Percentiles rank a stretch among this genome's conserved stretches.
Evolutionary conservation across 2,113 vertebrate species (phyloP).

Genomic region (Ochotona curzoniae): DNA sequence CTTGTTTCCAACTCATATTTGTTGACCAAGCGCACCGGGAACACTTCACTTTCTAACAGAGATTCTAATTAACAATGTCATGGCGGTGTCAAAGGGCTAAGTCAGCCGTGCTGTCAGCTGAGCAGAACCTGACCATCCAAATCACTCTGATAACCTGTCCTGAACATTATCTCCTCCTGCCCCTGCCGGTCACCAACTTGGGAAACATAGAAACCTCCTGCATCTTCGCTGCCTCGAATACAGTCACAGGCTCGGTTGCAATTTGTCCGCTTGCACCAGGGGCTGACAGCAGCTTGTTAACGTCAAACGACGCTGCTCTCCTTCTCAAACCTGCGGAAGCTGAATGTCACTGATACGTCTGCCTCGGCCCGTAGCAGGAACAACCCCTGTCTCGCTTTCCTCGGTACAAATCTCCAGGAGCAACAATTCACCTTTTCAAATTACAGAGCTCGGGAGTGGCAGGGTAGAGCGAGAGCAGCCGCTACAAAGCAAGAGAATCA

Average conservation of each 20-base stretch:
- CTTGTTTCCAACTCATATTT: slow-evolving; percentile 48
- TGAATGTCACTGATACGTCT: slow-evolving; percentile 51
- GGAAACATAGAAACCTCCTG: slow-evolving; percentile 34
- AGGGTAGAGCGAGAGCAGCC: slow-evolving; percentile 40
- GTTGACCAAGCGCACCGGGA: slow-evolving; percentile 43
- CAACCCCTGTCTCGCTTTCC: slow-evolving; percentile 37
- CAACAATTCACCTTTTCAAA: slow-evolving; percentile 68
- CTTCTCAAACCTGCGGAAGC: not conserved
- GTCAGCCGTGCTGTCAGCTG: not conserved
- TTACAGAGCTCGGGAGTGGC: too few species aligned
- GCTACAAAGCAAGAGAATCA: slow-evolving; percentile 50
- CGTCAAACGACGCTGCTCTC: not conserved
- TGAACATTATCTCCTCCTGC: not conserved
- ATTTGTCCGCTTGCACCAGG: slow-evolving; percentile 42
- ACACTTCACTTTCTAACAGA: not conserved
- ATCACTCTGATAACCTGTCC: slow-evolving; percentile 52
- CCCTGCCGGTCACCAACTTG: slow-evolving; percentile 16
- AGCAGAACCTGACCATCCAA: slow-evolving; percentile 57
- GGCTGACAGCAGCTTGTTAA: slow-evolving; percentile 58
- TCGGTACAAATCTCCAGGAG: slow-evolving; percentile 68
- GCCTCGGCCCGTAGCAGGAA: not conserved
- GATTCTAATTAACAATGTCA: slow-evolving; percentile 65
- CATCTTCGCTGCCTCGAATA: not conserved
- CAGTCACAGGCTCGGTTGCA: not conserved
- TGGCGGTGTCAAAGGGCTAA: slow-evolving; percentile 43